Evolutionary conservation across 2,888 invertebrate species (phyloP).

Genomic region (Standfussiana lucernea): DNA sequence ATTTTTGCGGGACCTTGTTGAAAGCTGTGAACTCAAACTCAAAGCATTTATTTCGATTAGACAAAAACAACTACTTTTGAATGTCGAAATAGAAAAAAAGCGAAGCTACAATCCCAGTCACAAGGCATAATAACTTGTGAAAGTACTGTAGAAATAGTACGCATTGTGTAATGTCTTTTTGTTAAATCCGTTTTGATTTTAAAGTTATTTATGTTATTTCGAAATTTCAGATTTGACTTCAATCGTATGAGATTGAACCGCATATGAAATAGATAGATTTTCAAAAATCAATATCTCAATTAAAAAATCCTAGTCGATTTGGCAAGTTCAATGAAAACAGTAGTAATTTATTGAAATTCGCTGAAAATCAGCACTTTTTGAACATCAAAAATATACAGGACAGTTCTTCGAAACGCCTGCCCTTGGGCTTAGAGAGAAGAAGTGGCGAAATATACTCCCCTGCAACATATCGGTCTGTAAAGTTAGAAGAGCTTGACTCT

Average conservation of each 20-base stretch:
- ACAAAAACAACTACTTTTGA: no score
- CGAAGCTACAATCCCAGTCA: no score
- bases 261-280: neutral
- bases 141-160: no score
- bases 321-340: neutral
- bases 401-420: neutral
- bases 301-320: neutral
- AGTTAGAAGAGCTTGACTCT: neutral
- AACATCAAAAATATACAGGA: neutral
- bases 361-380: neutral
- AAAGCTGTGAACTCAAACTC: no score
- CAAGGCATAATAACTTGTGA: no score
- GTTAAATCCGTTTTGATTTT: neutral
- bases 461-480: neutral
- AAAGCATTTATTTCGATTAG: no score
- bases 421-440: neutral
- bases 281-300: neutral
- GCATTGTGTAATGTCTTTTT: neutral
- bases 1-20: neutral
- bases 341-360: neutral
- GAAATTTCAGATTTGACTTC: neutral
- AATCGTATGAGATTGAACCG: no score
- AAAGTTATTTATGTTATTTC: neutral
- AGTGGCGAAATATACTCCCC: neutral
- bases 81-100: no score